Percentiles rank a stretch among this genome's conserved stretches.
Evolutionary conservation across 2,797 vertebrate genomes (phyloP).

Genomic region (Brachyalestes nurse): DNA sequence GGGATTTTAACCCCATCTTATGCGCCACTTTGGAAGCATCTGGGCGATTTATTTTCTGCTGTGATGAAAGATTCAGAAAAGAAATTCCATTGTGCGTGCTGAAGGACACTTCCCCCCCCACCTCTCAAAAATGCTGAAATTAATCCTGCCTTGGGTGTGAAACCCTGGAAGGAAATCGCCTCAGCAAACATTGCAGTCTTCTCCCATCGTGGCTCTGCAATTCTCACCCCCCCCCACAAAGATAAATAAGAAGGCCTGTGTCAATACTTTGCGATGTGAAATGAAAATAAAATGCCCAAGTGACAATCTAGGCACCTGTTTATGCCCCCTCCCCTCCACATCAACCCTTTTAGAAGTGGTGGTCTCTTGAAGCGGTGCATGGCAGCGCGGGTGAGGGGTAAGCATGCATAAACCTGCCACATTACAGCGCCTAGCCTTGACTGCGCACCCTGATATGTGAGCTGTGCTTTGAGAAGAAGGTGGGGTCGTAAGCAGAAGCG

Average conservation of each 20-base stretch:
- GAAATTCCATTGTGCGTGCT: slow-evolving; percentile 31
- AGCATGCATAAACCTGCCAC: slow-evolving; percentile 42
- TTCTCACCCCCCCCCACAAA: not conserved
- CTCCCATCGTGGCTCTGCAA: slow-evolving; percentile 1
- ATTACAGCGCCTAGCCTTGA: slow-evolving; percentile 46
- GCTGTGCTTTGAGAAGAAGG: slow-evolving; percentile 33
- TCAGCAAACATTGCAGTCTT: slow-evolving; percentile 23
- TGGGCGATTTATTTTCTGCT: slow-evolving; percentile 47
- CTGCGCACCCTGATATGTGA: slow-evolving; percentile 48
- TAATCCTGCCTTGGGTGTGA: slow-evolving; percentile 16
- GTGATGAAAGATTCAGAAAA: slow-evolving; percentile 34
- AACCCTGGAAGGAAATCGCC: slow-evolving; percentile 10
- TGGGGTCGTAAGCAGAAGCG: not conserved
- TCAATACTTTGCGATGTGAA: slow-evolving; percentile 12
- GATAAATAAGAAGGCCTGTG: slow-evolving; percentile 3
- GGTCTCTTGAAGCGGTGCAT: slow-evolving; percentile 31
- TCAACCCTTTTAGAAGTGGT: not conserved
- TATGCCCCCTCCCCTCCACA: not conserved
- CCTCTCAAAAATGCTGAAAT: slow-evolving; percentile 1
- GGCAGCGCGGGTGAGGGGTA: slow-evolving; percentile 12
- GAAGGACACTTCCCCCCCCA: slow-evolving; percentile 33
- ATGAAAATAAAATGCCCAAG: slow-evolving; percentile 1
- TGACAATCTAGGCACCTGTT: slow-evolving; percentile 25
- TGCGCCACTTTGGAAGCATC: slow-evolving; percentile 16
- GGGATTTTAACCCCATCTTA: slow-evolving; percentile 45